Conservation (phyloP, 2,888 invertebrate species). For the Aphrophora alni region DNA sequence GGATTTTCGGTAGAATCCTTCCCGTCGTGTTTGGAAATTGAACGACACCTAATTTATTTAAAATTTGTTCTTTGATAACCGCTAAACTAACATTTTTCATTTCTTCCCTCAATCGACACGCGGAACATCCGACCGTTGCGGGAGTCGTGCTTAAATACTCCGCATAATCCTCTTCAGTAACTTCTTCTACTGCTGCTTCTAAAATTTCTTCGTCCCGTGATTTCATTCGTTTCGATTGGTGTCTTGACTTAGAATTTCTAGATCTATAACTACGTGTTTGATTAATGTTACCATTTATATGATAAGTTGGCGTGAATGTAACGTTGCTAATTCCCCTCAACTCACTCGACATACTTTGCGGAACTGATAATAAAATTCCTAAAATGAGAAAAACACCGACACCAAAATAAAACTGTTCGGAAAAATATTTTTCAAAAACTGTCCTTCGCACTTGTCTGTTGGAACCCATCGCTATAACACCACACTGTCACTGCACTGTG, state of each 20-base stretch:
- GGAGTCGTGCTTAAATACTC: constrained; percentile 31
- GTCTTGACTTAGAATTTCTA: not conserved
- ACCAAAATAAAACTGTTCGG: constrained; percentile 6
- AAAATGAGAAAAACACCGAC: not conserved
- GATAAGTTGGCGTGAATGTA: not conserved
- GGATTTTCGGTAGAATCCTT: constrained; percentile 60
- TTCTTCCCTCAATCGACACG: constrained; percentile 64
- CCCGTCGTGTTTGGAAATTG: constrained; percentile 68
- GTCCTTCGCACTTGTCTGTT: not conserved
- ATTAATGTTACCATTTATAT: not conserved
- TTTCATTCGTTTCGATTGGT: not conserved
- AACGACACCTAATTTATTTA: constrained; percentile 64
- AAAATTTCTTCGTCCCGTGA: constrained; percentile 22
- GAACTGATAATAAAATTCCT: not conserved
- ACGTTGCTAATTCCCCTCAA: not conserved
- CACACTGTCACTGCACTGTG: not conserved
- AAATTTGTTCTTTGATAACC: constrained; percentile 66
- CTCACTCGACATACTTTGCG: not conserved
- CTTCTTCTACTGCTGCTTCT: constrained; percentile 24
- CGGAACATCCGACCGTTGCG: constrained; percentile 57
- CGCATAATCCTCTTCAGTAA: constrained; percentile 15
- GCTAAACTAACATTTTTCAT: constrained; percentile 64
- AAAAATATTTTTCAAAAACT: not conserved
- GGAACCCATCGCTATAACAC: not conserved
- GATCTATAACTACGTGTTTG: not conserved